Percentiles rank a stretch among this genome's conserved stretches.
phyloP scores from a whole-genome alignment of 2,113 vertebrate genomes.

The Seriola dumerili region DNA sequence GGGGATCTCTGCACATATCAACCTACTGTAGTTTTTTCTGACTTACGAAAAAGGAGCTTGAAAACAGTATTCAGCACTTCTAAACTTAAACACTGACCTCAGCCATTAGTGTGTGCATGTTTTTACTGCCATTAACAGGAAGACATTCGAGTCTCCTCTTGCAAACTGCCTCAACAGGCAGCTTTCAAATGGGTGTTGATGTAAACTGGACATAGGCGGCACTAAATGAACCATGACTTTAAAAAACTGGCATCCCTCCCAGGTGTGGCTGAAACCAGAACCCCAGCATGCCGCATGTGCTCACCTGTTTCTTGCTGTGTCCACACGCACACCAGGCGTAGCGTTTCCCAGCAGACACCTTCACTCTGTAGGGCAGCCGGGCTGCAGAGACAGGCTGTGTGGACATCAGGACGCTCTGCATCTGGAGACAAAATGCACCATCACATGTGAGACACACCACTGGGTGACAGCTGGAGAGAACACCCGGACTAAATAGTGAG shows the following conservation, averaged over 20 bases:
- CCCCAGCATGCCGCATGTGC: not conserved
- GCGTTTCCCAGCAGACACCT: conserved; percentile 85
- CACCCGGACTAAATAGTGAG: not conserved
- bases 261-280: conserved; percentile 18
- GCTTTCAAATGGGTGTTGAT: not conserved
- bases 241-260: not conserved
- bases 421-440: conserved; percentile 27
- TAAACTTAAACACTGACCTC: not conserved
- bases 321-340: conserved; percentile 92
- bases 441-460: not conserved
- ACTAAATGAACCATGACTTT: conserved; percentile 13
- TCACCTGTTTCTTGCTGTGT: conserved; percentile 90
- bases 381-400: conserved; percentile 76
- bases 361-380: conserved; percentile 86
- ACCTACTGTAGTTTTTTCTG: too few species aligned
- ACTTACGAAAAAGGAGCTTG: too few species aligned
- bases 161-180: not conserved
- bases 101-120: not conserved
- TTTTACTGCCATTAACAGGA: not conserved
- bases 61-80: too few species aligned
- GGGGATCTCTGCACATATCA: too few species aligned
- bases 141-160: not conserved
- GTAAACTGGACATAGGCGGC: conserved; percentile 2
- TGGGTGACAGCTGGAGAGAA: not conserved
- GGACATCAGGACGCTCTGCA: conserved; percentile 49